These are phyloP conservation scores for Ectropis crepuscularia DNA, from an alignment of 2,888 invertebrate species.

Conservation along the genomic window DNA sequence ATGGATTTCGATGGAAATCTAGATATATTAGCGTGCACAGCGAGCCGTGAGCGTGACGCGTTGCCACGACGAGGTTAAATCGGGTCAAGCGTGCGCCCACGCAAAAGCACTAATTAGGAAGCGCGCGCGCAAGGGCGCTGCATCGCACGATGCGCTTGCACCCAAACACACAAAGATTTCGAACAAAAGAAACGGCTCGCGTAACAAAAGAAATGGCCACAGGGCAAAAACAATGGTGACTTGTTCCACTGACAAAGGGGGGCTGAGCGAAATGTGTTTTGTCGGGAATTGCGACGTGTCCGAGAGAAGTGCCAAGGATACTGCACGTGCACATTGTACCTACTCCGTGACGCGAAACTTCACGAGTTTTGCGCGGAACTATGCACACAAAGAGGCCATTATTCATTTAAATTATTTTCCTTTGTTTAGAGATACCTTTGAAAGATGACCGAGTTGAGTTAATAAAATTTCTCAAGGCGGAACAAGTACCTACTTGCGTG, in stretches of 20 bases:
- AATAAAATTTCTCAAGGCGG: constrained; percentile 16
- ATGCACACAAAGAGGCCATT: constrained; percentile 28
- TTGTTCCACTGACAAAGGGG: constrained; percentile 68
- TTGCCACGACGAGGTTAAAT: constrained; percentile 65
- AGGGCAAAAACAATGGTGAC: constrained; percentile 59
- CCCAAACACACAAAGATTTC: constrained; percentile 48
- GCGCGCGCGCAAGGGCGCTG: constrained; percentile 78
- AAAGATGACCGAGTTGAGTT: constrained; percentile 3
- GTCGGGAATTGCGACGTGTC: constrained; percentile 56
- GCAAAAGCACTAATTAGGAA: constrained; percentile 78
- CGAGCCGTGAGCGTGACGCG: constrained; percentile 69
- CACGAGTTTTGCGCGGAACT: constrained; percentile 32
- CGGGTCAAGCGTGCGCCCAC: constrained; percentile 68
- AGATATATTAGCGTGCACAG: constrained; percentile 45
- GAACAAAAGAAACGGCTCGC: constrained; percentile 60
- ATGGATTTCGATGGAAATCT: constrained; percentile 6
- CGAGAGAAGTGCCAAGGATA: constrained; percentile 46
- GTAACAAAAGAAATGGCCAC: constrained; percentile 66
- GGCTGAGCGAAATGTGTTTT: constrained; percentile 65
- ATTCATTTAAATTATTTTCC: constrained; percentile 7
- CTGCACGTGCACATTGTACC: constrained; percentile 26
- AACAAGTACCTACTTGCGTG: constrained; percentile 26
- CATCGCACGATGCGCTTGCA: constrained; percentile 58
- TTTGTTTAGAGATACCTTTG: constrained; percentile 22
- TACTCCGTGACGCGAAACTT: constrained; percentile 32